These are phyloP conservation scores for Zeus faber DNA, from an alignment of 2,113 vertebrate genomes.

Conservation along the genomic window DNA sequence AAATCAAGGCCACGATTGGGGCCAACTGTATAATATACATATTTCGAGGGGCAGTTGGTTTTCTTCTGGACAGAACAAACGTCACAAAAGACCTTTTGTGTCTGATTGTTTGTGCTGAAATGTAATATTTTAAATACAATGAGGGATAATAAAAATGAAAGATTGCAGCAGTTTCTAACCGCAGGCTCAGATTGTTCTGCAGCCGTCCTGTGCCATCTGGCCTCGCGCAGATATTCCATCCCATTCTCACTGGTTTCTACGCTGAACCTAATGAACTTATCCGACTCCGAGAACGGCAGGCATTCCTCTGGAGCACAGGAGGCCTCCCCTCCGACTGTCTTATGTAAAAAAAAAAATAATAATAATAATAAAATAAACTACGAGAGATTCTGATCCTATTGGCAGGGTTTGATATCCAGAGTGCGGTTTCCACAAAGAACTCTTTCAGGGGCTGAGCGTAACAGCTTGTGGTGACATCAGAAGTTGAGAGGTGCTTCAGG, in stretches of 20 bases:
- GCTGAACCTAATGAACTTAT: conserved; percentile 3
- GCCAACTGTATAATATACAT: neutral
- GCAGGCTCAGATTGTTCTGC: conserved; percentile 38
- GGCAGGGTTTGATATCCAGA: neutral
- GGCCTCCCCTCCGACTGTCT: too few species aligned
- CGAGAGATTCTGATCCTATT: neutral
- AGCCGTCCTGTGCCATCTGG: conserved; percentile 29
- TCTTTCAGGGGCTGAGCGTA: too few species aligned
- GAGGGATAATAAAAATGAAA: conserved; percentile 45
- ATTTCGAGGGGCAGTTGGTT: neutral
- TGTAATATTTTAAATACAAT: conserved; percentile 27
- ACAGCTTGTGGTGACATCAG: conserved; percentile 46
- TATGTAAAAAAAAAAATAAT: too few species aligned
- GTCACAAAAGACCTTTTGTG: neutral
- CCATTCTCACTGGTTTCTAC: conserved; percentile 24
- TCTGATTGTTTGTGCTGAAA: conserved; percentile 24
- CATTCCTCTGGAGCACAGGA: too few species aligned
- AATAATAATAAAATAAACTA: neutral
- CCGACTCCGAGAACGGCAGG: too few species aligned
- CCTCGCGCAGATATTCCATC: conserved; percentile 35
- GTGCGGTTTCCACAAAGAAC: too few species aligned
- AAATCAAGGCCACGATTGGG: neutral
- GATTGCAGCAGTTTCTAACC: conserved; percentile 33
- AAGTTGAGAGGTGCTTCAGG: conserved; percentile 52
- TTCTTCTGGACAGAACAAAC: neutral